Evolutionary conservation across 2,797 vertebrate species (phyloP), one percentile per base, ranked within the genome.

Genomic region (Notamacropus eugenii): DNA sequence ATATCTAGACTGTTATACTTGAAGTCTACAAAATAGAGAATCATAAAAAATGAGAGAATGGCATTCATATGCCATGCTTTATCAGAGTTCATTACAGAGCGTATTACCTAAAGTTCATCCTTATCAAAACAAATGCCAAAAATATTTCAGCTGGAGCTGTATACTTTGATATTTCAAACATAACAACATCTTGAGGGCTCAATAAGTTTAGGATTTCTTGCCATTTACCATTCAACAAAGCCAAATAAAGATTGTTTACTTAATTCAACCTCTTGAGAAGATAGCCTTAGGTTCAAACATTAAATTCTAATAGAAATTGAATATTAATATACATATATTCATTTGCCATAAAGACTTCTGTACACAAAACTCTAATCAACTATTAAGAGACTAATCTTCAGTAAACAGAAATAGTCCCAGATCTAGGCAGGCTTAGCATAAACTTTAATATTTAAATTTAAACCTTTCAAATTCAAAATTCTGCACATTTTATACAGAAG

Each of bases 71-170:
- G 40, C 24, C 50, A 50, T 46, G 40, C 8, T 87, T 50, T 87
- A 87, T 87, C 50, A 87, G 40, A 82, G 24, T 10, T 82, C 40
- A 93, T 55, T 82, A 91, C 27, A 40, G 74, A 87, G 40, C 8
- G 22, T 92, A 95, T 87, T 92, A 96, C 54, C 93, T 91, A 92
- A 55, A 58, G 31, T 54, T 98, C 58, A 91, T 9, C 91, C 94
- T 97, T 90, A 97, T 10, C 56, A 98, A 97, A 98, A 97, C 96
- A 97, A 98, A 97, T 95, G 97, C 91, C 91, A 94, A 97, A 97
- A 94, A 54, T 22, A 96, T 96, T 97, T 97, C 90, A 96, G 97
- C 95, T 93, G 94, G 93, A 96, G 97, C 95, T 97, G 97, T 50
- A 28, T 4, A 91, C 91, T 98, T 96, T 95, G 93, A 96, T 97